These are phyloP conservation scores for Heliconius erato DNA, from an alignment of 2,888 invertebrate genomes.

Conservation along the genomic window DNA sequence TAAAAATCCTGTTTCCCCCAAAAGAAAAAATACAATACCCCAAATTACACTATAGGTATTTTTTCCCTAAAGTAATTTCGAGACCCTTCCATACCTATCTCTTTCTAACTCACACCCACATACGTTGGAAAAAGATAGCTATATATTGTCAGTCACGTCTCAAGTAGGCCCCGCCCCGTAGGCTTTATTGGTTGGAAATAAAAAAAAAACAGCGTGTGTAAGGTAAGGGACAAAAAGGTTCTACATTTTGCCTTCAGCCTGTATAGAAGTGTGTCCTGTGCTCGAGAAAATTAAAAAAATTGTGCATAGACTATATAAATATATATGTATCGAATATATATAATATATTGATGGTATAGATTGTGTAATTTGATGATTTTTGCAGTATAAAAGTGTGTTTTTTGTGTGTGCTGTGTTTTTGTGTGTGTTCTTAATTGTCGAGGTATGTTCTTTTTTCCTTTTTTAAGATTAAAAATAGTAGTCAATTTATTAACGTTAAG, in stretches of 20 bases:
- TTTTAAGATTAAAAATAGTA: neutral
- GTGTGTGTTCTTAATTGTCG: neutral
- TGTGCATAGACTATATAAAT: constrained; percentile 6
- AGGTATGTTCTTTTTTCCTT: neutral
- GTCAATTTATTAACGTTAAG: neutral
- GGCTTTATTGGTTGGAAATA: constrained; percentile 43
- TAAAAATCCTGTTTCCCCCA: constrained; percentile 8
- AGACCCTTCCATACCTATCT: constrained; percentile 34
- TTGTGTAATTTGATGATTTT: constrained; percentile 9
- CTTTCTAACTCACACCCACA: neutral
- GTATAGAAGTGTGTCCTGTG: constrained; percentile 35
- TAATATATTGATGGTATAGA: neutral
- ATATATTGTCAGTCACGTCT: neutral
- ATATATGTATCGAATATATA: neutral
- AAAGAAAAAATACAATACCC: constrained; percentile 31
- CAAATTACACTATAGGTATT: constrained; percentile 31
- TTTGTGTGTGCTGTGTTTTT: constrained; percentile 21
- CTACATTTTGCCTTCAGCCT: constrained; percentile 37
- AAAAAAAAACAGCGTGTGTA: constrained; percentile 41
- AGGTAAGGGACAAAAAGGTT: constrained; percentile 46
- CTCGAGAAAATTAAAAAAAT: neutral
- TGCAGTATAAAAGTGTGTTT: neutral
- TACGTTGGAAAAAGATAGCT: constrained; percentile 33
- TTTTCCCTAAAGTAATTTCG: constrained; percentile 38
- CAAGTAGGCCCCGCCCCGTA: constrained; percentile 42